Evolutionary conservation across 2,113 vertebrate species (phyloP).

Genomic region (Porphyrio hochstetteri): DNA sequence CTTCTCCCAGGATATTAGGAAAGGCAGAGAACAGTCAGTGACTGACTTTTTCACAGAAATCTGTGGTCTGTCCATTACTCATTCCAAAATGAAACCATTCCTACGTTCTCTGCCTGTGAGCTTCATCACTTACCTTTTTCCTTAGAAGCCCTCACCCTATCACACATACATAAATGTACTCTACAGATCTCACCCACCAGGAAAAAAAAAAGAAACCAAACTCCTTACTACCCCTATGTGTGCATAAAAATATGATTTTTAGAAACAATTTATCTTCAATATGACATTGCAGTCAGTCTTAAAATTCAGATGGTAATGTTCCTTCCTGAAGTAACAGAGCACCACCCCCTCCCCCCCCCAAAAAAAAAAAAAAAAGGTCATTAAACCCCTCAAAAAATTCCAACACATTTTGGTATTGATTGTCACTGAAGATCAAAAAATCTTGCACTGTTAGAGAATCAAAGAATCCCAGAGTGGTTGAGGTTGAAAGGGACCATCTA

Average conservation of each 20-base stretch:
- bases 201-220: background rate
- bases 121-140: background rate
- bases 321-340: background rate
- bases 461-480: background rate
- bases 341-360: accelerated
- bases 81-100: background rate
- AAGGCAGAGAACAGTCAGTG: background rate
- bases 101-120: background rate
- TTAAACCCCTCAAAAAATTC: background rate
- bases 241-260: background rate
- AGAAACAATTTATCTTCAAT: background rate
- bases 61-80: background rate
- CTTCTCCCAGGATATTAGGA: background rate
- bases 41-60: background rate
- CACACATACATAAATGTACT: background rate
- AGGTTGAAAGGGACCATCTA: background rate
- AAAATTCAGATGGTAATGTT: background rate
- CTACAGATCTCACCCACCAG: background rate
- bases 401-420: background rate
- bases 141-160: background rate
- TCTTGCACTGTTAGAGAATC: background rate
- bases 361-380: background rate
- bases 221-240: background rate
- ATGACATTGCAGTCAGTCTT: background rate
- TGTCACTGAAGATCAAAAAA: background rate